phyloP scores from a whole-genome alignment of 2,888 invertebrate species.

The Empis livida region DNA sequence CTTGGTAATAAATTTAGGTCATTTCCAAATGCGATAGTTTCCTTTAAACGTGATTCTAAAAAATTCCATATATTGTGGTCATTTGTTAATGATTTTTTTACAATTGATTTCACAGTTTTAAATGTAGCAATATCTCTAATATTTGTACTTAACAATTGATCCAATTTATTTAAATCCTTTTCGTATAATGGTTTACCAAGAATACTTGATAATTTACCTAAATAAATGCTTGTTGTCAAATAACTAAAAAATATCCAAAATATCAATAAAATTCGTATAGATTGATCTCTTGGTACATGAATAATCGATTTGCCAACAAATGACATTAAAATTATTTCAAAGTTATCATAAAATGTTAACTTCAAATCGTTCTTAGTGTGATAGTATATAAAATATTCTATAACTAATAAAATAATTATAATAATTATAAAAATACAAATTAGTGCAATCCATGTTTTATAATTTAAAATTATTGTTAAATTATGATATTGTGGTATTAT shows the following conservation, averaged over 20 bases:
- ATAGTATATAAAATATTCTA: conserved; percentile 4
- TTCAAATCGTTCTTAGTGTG: not conserved
- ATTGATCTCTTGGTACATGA: conserved; percentile 18
- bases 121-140: not conserved
- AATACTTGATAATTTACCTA: conserved; percentile 29
- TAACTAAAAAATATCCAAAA: conserved; percentile 30
- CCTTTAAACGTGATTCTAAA: not conserved
- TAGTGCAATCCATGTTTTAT: conserved; percentile 20
- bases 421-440: conserved; percentile 16
- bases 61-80: not conserved
- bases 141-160: conserved; percentile 14
- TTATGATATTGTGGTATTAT: conserved; percentile 23
- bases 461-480: conserved; percentile 22
- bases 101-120: not conserved
- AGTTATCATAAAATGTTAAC: conserved; percentile 7
- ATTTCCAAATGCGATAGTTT: not conserved
- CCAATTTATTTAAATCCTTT: conserved; percentile 21
- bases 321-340: conserved; percentile 23
- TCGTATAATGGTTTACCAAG: conserved; percentile 26
- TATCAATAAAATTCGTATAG: conserved; percentile 23
- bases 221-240: conserved; percentile 24
- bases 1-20: not conserved
- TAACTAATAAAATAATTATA: conserved; percentile 7
- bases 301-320: conserved; percentile 24
- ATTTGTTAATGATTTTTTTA: not conserved